These are phyloP conservation scores for Melangyna quadrimaculata DNA, from an alignment of 2,888 invertebrate genomes.

Conservation along the genomic window DNA sequence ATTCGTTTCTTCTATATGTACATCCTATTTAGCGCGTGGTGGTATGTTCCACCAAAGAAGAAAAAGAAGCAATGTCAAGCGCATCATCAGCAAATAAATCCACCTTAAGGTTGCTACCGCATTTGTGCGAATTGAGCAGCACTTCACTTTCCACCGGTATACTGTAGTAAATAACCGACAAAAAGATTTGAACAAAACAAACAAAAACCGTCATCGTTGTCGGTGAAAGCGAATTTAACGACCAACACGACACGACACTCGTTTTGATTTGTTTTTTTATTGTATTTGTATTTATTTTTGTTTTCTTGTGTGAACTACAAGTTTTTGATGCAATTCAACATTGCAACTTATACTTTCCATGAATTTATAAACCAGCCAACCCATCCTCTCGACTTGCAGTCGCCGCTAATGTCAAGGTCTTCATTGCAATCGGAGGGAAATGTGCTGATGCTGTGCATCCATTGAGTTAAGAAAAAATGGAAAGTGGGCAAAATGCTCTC, in stretches of 20 bases:
- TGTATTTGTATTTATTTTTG: neutral
- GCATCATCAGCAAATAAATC: conserved; percentile 62
- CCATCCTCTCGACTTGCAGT: conserved; percentile 9
- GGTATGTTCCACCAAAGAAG: neutral
- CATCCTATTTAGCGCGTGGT: neutral
- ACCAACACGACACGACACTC: conserved; percentile 46
- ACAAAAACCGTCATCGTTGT: conserved; percentile 28
- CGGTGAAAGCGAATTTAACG: conserved; percentile 64
- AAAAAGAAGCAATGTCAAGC: conserved; percentile 60
- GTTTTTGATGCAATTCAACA: conserved; percentile 56
- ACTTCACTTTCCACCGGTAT: conserved; percentile 51
- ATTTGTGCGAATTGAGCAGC: conserved; percentile 31
- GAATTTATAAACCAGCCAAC: conserved; percentile 33
- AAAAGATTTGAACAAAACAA: neutral
- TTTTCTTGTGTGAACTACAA: conserved; percentile 33
- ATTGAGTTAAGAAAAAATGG: conserved; percentile 44
- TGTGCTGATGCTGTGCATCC: too few species aligned
- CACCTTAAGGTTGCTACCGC: conserved; percentile 40
- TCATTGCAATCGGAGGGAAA: conserved; percentile 5
- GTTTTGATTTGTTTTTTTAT: conserved; percentile 28
- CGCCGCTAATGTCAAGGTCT: conserved; percentile 69
- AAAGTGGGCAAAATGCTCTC: conserved; percentile 70
- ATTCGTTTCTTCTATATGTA: neutral
- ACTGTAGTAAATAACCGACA: neutral
- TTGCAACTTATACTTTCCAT: conserved; percentile 61